These are phyloP conservation scores for Pocillopora meandrina DNA, from an alignment of 92 coral and sea anemone species.

Conservation along the genomic window DNA sequence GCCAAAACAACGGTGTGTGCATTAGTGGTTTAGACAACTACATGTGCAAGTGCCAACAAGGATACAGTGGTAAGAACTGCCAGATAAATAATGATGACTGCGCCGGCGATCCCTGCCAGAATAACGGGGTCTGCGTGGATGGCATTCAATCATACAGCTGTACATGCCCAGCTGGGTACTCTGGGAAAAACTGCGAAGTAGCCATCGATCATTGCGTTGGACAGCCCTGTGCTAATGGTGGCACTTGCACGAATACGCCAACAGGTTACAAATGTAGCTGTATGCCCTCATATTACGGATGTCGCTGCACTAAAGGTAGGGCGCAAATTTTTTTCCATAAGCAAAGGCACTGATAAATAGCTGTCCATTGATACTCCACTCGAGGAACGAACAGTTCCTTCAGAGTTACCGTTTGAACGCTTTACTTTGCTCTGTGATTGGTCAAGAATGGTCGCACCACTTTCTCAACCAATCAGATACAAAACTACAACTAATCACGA, in stretches of 20 bases:
- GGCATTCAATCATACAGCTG: conserved; percentile 58
- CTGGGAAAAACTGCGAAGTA: conserved; percentile 69
- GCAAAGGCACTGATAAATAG: no score
- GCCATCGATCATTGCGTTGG: conserved; percentile 57
- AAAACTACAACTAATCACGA: no score
- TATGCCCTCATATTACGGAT: conserved; percentile 73
- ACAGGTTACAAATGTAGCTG: conserved; percentile 78
- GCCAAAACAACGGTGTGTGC: conserved; percentile 69
- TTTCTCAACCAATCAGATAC: no score
- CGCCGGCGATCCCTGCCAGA: conserved; percentile 75
- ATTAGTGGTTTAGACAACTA: conserved; percentile 44
- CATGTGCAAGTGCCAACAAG: conserved; percentile 50
- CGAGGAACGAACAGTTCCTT: no score
- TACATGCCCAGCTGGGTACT: conserved; percentile 62
- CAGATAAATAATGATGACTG: conserved; percentile 80
- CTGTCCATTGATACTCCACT: no score
- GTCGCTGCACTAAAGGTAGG: conserved; percentile 79
- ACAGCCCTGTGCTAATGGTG: conserved; percentile 75
- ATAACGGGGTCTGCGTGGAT: conserved; percentile 70
- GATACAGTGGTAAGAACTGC: conserved; percentile 59
- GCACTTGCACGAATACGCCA: conserved; percentile 61
- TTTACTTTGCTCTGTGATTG: no score
- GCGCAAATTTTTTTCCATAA: no score
- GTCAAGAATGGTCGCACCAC: no score
- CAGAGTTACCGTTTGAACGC: no score